These are phyloP conservation scores for Pyxicephalus adspersus DNA, from an alignment of 2,113 vertebrate species.

Conservation along the genomic window DNA sequence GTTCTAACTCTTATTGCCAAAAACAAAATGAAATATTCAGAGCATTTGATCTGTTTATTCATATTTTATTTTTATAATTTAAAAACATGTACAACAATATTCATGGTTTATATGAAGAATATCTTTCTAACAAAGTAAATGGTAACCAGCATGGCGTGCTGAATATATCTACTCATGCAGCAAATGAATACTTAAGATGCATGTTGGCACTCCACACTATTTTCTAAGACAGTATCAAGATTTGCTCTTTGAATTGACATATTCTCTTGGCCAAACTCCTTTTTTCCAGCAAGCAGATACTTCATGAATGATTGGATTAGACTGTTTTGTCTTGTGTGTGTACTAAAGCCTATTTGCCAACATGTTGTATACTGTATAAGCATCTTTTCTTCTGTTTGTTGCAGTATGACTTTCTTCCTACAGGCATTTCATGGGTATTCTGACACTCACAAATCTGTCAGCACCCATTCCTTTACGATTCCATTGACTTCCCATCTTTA, in stretches of 20 bases:
- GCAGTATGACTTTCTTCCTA: slow-evolving; percentile 47
- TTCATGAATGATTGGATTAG: slow-evolving; percentile 36
- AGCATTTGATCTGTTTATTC: no score
- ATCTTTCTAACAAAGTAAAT: no score
- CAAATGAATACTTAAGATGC: not conserved
- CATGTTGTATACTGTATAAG: slow-evolving; percentile 38
- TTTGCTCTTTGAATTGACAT: slow-evolving; percentile 43
- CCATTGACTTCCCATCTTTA: slow-evolving; percentile 2
- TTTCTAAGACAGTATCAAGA: slow-evolving; percentile 28
- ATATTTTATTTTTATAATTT: no score
- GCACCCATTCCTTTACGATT: slow-evolving; percentile 13
- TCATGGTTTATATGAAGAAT: no score
- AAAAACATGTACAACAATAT: no score
- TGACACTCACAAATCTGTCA: slow-evolving; percentile 50
- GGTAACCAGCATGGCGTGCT: no score
- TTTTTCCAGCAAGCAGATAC: slow-evolving; percentile 40
- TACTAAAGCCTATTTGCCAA: slow-evolving; percentile 33
- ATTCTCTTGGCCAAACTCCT: slow-evolving; percentile 44
- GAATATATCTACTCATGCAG: not conserved
- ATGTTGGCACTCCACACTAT: slow-evolving; percentile 1
- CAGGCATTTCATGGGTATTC: slow-evolving; percentile 34
- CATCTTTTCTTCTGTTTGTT: slow-evolving; percentile 7
- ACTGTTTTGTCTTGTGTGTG: slow-evolving; percentile 31
- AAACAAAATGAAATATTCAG: no score
- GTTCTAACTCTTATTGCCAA: no score